Evolutionary conservation across 2,797 vertebrate genomes (phyloP).

Genomic region (Gambelia wislizenii): DNA sequence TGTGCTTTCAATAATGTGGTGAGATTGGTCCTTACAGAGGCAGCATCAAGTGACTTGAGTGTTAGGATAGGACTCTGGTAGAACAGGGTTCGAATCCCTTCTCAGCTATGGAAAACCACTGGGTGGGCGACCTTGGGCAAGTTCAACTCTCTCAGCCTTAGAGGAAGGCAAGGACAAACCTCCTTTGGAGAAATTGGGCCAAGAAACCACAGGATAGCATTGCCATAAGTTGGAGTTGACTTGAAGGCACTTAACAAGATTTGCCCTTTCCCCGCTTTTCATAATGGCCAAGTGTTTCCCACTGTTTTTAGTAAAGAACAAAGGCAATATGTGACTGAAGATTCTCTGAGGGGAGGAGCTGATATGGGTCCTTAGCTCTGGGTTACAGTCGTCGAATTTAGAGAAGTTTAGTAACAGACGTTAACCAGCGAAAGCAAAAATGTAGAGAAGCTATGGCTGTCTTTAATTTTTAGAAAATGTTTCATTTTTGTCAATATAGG

Average conservation of each 20-base stretch:
- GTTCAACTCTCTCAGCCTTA: no score
- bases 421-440: background rate
- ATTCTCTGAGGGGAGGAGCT: no score
- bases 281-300: background rate
- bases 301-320: background rate
- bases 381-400: no score
- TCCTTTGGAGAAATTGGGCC: no score
- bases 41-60: no score
- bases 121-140: no score
- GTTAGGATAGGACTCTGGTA: no score
- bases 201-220: no score
- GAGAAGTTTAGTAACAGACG: background rate
- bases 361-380: no score
- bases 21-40: background rate
- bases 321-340: background rate
- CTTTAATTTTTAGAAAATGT: background rate
- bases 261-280: background rate
- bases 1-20: slow-evolving; percentile 4
- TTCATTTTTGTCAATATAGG: background rate
- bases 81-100: background rate
- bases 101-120: background rate
- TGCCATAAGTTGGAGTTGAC: no score
- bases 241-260: background rate
- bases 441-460: background rate
- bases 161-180: no score